Evolutionary conservation across 2,797 vertebrate species (phyloP), one percentile per base, ranked within the genome.

Genomic region (Mormyrops attenuatus): DNA sequence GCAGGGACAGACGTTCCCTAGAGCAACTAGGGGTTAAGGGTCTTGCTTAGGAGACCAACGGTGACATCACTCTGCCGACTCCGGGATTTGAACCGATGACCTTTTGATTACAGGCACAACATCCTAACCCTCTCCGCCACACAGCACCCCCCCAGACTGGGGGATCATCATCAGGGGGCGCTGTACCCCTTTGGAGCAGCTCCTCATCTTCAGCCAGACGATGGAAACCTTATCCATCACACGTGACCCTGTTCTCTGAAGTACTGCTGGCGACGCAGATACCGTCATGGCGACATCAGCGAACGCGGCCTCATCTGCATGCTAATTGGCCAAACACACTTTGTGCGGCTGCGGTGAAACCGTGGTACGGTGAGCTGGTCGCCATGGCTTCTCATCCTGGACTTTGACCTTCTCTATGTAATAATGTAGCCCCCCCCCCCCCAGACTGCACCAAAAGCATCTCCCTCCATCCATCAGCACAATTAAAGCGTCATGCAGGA

Each of bases 181-280:
- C 20, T 7, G 2, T n/a, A n/a, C 77, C 7, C 38, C 38, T 20
- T 82, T 41, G 7, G 47, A 49, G n/a, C 82, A 9, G n/a, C 44
- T 50, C 92, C 92, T 92, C 92, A 94, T 90, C 89, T 80, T 92
- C 90, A 90, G 87, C 44, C 52, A 88, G 41, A 26, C n/a, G 49
- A 60, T 53, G 26, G 9, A 80, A 89, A 85, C 88, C 90, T 90
- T 89, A 47, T 57, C 2, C 52, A 63, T 80, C 55, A 69, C 11
- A 20, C 41, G 73, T 77, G 7, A 87, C 26, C 60, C 63, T 60
- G 52, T 50, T 15, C 17, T 88, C 50, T 88, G 55, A 6, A 53
- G 60, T 57, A 86, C 41, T 3, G 47, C 47, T 11, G 50, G 13
- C 0, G 0, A n/a, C 17, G 7, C 2, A 30, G 55, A 9, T 20